Evolutionary conservation across 1,140 invertebrate species (phyloP).

Genomic region (Leptestheria dahalacensis): DNA sequence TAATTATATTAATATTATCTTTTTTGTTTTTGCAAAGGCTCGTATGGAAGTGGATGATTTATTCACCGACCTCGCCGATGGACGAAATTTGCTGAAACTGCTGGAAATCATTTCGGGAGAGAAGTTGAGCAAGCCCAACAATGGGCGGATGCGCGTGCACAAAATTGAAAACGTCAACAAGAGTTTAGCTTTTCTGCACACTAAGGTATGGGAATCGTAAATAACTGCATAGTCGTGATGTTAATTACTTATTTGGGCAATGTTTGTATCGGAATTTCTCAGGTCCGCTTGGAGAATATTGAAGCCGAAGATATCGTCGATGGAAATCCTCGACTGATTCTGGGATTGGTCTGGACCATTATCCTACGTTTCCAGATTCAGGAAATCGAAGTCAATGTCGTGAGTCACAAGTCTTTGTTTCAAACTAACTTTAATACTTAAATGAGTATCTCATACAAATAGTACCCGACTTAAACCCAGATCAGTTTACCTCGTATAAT

Average conservation of each 20-base stretch:
- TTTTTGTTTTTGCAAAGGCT: constrained; percentile 22
- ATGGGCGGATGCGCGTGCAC: constrained; percentile 91
- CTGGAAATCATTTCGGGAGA: constrained; percentile 98
- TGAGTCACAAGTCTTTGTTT: too few relatives aligned
- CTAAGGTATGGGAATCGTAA: too few relatives aligned
- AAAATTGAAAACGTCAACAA: constrained; percentile 99
- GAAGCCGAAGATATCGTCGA: constrained; percentile 98
- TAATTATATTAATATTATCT: background rate
- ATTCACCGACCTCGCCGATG: constrained; percentile 90
- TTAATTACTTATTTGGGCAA: too few relatives aligned
- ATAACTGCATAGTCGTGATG: too few relatives aligned
- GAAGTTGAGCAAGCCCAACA: constrained; percentile 90
- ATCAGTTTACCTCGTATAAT: too few relatives aligned
- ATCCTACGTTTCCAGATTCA: constrained; percentile 95
- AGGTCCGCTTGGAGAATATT: constrained; percentile 92
- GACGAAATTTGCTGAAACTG: constrained; percentile 85
- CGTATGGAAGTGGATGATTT: constrained; percentile 94
- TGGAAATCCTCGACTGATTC: constrained; percentile 73
- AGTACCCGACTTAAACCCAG: too few relatives aligned
- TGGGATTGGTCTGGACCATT: constrained; percentile 97
- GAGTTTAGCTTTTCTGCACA: constrained; percentile 90
- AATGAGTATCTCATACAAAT: too few relatives aligned
- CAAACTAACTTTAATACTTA: too few relatives aligned
- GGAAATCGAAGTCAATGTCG: constrained; percentile 95
- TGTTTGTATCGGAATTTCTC: constrained; percentile 20